Evolutionary conservation across 2,888 invertebrate genomes (phyloP).

Genomic region (Lithophane ornitopus): DNA sequence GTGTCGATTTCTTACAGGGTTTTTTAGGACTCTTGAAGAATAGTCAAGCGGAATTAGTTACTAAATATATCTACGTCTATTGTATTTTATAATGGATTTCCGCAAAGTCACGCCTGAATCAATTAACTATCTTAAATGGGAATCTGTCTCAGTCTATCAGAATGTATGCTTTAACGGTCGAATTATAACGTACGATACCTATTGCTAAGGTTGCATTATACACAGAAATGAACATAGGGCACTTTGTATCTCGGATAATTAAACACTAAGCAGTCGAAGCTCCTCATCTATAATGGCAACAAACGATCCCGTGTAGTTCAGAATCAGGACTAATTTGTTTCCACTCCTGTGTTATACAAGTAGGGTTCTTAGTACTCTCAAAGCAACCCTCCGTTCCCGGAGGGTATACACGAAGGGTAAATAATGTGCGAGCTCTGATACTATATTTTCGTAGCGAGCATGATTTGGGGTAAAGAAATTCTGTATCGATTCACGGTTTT

Average conservation of each 20-base stretch:
- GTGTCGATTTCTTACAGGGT: too few relatives aligned
- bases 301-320: constrained; percentile 21
- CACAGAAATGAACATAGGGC: neutral
- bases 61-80: too few relatives aligned
- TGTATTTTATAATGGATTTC: too few relatives aligned
- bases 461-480: constrained; percentile 43
- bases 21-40: too few relatives aligned
- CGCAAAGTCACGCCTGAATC: too few relatives aligned
- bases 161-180: neutral
- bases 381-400: constrained; percentile 21
- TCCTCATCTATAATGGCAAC: constrained; percentile 29
- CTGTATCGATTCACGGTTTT: constrained; percentile 28
- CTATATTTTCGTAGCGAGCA: constrained; percentile 24
- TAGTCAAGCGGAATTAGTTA: too few relatives aligned
- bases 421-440: constrained; percentile 54
- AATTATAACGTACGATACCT: neutral
- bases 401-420: constrained; percentile 43
- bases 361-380: constrained; percentile 40
- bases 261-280: neutral
- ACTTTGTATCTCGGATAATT: neutral
- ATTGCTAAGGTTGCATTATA: too few relatives aligned
- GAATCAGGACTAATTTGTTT: constrained; percentile 45
- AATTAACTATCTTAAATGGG: too few relatives aligned
- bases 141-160: neutral
- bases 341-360: constrained; percentile 30